phyloP scores from a whole-genome alignment of 1,140 invertebrate genomes.

The Trichonephila clavipes region DNA sequence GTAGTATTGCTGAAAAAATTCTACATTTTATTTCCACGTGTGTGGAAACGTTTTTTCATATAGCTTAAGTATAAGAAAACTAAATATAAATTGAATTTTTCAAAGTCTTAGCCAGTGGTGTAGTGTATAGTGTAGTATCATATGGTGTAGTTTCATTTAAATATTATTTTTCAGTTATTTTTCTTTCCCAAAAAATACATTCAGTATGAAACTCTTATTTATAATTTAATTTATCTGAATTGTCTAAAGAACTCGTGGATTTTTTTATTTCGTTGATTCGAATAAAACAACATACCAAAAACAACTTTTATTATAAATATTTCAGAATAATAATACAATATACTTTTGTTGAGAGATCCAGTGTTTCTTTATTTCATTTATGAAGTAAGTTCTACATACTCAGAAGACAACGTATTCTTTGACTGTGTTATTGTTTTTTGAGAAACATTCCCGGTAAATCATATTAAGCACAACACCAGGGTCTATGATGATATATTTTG shows the following conservation, averaged over 20 bases:
- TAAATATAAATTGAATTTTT: neutral
- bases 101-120: neutral
- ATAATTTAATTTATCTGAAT: neutral
- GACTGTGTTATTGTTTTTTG: no score
- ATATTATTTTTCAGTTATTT: neutral
- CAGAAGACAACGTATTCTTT: no score
- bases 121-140: neutral
- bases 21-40: neutral
- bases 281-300: no score
- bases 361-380: no score
- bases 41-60: neutral
- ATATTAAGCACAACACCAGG: no score
- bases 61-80: neutral
- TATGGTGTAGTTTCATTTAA: neutral
- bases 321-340: no score
- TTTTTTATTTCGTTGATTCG: no score
- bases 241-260: neutral
- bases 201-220: neutral
- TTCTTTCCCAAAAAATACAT: neutral
- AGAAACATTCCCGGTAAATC: no score
- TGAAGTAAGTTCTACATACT: no score
- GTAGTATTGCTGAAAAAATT: neutral
- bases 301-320: no score
- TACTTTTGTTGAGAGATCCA: no score
- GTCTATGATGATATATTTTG: no score